Evolutionary conservation across 2,113 vertebrate species (phyloP).

Genomic region (Siniperca chuatsi): DNA sequence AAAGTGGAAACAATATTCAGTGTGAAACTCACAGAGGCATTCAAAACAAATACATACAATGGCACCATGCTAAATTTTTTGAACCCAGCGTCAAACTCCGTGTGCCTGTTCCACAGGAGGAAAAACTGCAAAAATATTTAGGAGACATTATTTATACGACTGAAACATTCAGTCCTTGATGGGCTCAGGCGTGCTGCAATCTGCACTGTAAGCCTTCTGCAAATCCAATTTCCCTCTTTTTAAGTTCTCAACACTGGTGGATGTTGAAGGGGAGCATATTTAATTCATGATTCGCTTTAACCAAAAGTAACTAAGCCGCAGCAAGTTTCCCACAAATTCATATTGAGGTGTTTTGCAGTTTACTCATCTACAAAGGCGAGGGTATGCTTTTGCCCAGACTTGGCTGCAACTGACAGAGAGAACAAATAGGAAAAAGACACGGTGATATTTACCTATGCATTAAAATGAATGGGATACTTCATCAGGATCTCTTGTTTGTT

Average conservation of each 20-base stretch:
- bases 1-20: not conserved
- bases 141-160: conserved; percentile 38
- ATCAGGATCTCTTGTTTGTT: conserved; percentile 65
- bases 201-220: conserved; percentile 62
- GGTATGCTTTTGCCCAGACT: conserved; percentile 43
- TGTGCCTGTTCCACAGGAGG: not conserved
- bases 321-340: conserved; percentile 58
- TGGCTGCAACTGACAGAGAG: conserved; percentile 51
- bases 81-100: conserved; percentile 13
- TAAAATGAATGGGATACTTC: conserved; percentile 70
- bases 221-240: conserved; percentile 69
- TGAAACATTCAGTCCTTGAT: conserved; percentile 43
- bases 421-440: conserved; percentile 70
- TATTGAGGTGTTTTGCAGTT: conserved; percentile 56
- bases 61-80: conserved; percentile 1
- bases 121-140: conserved; percentile 29
- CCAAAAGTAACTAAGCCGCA: conserved; percentile 62
- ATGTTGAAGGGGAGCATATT: conserved; percentile 68
- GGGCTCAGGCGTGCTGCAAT: conserved; percentile 28
- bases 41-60: conserved; percentile 24
- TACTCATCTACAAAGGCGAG: conserved; percentile 46
- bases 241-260: conserved; percentile 53
- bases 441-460: conserved; percentile 60
- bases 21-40: not conserved
- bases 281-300: conserved; percentile 72